A percentile compares a stretch with the other conserved stretches of the same genome.
Evolutionary conservation across 2,888 invertebrate species (phyloP).

Genomic region (Cosmorhoe ocellata): DNA sequence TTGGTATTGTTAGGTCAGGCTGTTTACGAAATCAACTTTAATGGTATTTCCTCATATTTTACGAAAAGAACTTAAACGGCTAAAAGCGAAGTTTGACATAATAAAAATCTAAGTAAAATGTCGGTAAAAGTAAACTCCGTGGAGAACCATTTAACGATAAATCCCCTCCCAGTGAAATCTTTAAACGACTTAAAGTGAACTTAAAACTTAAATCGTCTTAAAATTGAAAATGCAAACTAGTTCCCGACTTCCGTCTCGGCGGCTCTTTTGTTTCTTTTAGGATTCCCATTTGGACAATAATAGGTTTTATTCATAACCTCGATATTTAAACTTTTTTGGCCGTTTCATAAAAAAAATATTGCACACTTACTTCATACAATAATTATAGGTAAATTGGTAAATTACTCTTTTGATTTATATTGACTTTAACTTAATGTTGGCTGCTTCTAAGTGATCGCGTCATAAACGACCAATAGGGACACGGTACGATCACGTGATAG

Average conservation of each 20-base stretch:
- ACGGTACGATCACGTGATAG: no score
- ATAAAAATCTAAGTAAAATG: constrained; percentile 28
- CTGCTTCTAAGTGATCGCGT: no score
- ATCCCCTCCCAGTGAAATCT: constrained; percentile 59
- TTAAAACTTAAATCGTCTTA: constrained; percentile 74
- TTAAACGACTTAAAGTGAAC: constrained; percentile 60
- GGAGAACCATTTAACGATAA: constrained; percentile 55
- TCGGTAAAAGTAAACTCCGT: constrained; percentile 30
- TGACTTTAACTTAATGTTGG: no score
- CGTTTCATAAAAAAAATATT: no score
- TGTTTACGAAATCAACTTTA: no score
- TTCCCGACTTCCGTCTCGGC: constrained; percentile 50
- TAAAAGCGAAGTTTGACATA: constrained; percentile 20
- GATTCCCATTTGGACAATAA: constrained; percentile 28
- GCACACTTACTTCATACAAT: no score
- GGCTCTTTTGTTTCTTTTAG: constrained; percentile 49
- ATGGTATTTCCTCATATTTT: not conserved
- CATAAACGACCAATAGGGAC: no score
- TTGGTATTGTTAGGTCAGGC: no score
- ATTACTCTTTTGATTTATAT: no score
- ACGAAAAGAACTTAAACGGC: not conserved
- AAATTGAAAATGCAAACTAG: constrained; percentile 77
- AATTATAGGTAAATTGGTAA: no score
- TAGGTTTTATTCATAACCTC: constrained; percentile 16
- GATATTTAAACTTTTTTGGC: not conserved